Base-by-base conservation (phyloP, 1,140 invertebrate species). In the Aphidius gifuensis region DNA sequence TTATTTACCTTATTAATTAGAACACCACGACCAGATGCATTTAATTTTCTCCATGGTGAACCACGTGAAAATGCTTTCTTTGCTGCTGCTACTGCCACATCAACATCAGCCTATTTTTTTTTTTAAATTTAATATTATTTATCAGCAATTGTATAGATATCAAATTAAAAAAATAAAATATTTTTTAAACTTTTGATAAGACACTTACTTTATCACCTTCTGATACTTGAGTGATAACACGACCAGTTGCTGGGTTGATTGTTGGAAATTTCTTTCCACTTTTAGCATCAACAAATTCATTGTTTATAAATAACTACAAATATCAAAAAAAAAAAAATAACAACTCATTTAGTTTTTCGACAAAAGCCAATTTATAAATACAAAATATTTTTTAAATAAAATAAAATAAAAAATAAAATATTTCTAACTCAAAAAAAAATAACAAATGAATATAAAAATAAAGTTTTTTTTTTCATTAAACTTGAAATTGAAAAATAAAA, bases 31-130 rank as follows among this genome's bases (percentile, higher is more conserved):
- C 84, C 83, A 8, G 87, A 84, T n/a, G 90, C 88, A 74, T 90
- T 88, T 75, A 91, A 82, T 39, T 76, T 83, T n/a, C 90, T 82
- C 90, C 90, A 92, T 74, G 74, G 74, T 9, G 85, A 83, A 45
- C 82, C 83, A 11, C 72, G 69, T 46, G 81, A 70, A 65, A 88
- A 88, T 4, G 87, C 87, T 53, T 71, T 70, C 58, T 76, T 76
- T 7, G 87, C 87, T 16, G 84, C 86, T 60, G 72, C 71, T 6
- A 86, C 85, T 6, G 85, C 85, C 59, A 72, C 69, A 63, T 85
- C 79, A 8, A 85, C 72, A 71, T 85, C 83, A 61, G 75, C 80
- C 80, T 82, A 4, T 46, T 8, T n/a, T 46, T 46, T 11, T 45
- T 45, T 6, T 3, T n/a, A 9, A 46, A 9, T 2, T 46, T 46